Evolutionary conservation across 1,140 invertebrate genomes (phyloP), one percentile per base, ranked within the genome.

Genomic region (Paraescarpia echinospica): DNA sequence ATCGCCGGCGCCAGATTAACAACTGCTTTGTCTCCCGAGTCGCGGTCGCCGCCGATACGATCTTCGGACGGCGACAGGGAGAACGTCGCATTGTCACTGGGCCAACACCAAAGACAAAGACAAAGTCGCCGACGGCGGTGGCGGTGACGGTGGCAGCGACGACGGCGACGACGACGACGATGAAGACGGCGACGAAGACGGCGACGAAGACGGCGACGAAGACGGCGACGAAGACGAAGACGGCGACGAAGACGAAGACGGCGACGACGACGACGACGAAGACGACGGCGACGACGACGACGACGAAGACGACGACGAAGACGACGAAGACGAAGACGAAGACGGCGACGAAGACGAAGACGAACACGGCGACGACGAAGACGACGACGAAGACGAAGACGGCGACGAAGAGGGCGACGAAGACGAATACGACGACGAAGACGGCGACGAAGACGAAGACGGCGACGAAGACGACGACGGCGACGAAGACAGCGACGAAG

Each of bases 1-100:
- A 77, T 77, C 59, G 59, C 59, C 59, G 59, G 59, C 59, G 59
- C 59, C 59, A 77, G 59, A 77, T 77, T 77, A 77, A 77, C 59
- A 77, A 77, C 59, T 77, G 59, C 59, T 77, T 77, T 77, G 59
- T 77, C 59, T 77, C 59, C 12, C 59, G 59, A 77, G 59, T 77
- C 59, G 18, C 59, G 14, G 18, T 27, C 59, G 0, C 18, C 59
- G 18, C 18, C 59, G 59, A 77, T 31, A 31, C 12, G 59, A 77
- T 31, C 22, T 77, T 2, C 59, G 18, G 59, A 6, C 59, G 59
- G 59, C 27, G 59, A 77, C 59, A 77, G 0, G 59, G 59, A 0
- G 18, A n/a, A n/a, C 2, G 59, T 12, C 59, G 12, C 59, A 18
- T n/a, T n/a, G 59, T 77, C 59, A 27, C 2, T 77, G 14, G 59